Percentiles rank a stretch among this genome's conserved stretches.
These are phyloP conservation scores for Thaumetopoea pityocampa DNA, from an alignment of 1,140 invertebrate species.

Conservation along the genomic window DNA sequence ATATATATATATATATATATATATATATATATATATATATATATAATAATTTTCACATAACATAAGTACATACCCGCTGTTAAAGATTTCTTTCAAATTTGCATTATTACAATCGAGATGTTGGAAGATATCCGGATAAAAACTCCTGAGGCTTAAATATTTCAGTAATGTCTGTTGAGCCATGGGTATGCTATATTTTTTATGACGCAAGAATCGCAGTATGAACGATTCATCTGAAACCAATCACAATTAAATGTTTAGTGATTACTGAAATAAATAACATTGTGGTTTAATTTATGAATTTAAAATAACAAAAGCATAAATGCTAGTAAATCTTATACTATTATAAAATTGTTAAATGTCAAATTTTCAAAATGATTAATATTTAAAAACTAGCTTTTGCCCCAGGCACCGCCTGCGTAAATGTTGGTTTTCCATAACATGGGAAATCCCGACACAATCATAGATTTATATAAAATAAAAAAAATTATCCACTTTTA, in stretches of 20 bases:
- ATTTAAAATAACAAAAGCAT: too few species aligned
- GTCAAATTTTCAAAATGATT: too few species aligned
- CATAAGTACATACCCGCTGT: conserved; percentile 81
- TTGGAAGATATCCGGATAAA: conserved; percentile 78
- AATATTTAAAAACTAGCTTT: too few species aligned
- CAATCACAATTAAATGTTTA: background rate
- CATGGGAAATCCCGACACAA: too few species aligned
- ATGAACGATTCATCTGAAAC: conserved; percentile 83
- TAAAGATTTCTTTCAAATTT: conserved; percentile 79
- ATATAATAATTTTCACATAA: conserved; percentile 30
- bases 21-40: background rate
- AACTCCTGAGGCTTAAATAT: conserved; percentile 84
- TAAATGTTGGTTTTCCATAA: too few species aligned
- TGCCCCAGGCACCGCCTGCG: too few species aligned
- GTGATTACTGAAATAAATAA: background rate
- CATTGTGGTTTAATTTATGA: too few species aligned
- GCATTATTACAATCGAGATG: conserved; percentile 81
- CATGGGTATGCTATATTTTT: conserved; percentile 88
- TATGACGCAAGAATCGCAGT: conserved; percentile 84
- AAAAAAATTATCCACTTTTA: too few species aligned
- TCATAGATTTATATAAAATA: too few species aligned
- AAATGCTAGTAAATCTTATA: too few species aligned
- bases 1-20: background rate
- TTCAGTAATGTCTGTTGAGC: conserved; percentile 87
- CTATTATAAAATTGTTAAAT: too few species aligned